Percentiles rank a stretch among this genome's conserved stretches.
phyloP scores from a whole-genome alignment of 37 sponge, comb jelly and placozoan genomes.

The Cliona cf. orientalis region DNA sequence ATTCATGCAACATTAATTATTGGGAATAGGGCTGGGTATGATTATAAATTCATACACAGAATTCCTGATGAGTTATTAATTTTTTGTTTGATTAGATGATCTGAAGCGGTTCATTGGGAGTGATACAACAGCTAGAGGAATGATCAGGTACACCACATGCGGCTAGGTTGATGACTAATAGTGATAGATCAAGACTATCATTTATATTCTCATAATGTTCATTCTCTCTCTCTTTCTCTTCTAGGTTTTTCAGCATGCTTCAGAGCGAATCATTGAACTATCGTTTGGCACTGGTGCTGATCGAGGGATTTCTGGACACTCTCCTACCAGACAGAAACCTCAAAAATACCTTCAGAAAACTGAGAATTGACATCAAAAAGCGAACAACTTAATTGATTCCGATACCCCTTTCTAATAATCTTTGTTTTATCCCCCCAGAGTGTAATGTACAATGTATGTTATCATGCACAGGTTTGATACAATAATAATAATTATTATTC shows the following conservation, averaged over 20 bases:
- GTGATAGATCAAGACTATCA: background rate
- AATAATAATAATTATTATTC: no score
- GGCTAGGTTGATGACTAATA: background rate
- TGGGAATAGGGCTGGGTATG: background rate
- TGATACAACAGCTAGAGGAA: conserved; percentile 34
- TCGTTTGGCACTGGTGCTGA: conserved; percentile 34
- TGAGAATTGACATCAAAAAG: conserved; percentile 44
- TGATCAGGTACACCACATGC: conserved; percentile 32
- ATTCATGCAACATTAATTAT: background rate
- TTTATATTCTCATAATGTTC: background rate
- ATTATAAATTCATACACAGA: background rate
- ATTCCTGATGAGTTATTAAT: background rate
- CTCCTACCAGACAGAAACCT: conserved; percentile 57
- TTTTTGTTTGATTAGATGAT: conserved; percentile 42
- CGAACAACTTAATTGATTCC: no score
- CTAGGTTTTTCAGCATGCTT: conserved; percentile 60
- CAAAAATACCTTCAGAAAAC: conserved; percentile 17
- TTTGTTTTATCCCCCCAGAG: no score
- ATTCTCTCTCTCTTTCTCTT: conserved; percentile 6
- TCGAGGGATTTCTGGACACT: conserved; percentile 61
- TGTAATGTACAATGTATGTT: no score
- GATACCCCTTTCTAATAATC: no score
- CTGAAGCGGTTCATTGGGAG: conserved; percentile 55
- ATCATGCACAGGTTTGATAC: no score
- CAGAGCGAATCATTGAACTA: conserved; percentile 61